These are phyloP conservation scores for Malthinus flaveolus DNA, from an alignment of 2,888 invertebrate genomes.

Conservation along the genomic window DNA sequence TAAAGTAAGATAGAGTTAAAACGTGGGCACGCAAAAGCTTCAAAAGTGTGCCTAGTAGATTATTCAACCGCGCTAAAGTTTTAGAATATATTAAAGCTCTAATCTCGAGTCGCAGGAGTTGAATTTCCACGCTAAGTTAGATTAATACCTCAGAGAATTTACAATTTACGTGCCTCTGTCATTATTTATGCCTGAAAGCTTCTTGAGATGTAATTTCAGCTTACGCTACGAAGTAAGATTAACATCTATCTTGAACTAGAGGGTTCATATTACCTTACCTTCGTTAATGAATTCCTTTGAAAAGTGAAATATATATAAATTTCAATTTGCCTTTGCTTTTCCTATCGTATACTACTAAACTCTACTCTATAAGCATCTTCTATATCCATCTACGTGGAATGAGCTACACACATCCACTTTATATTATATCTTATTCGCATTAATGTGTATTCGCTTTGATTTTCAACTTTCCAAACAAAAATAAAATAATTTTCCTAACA, in stretches of 20 bases:
- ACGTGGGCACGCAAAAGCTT: conserved; percentile 12
- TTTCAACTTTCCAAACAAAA: too few relatives aligned
- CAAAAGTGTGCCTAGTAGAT: conserved; percentile 39
- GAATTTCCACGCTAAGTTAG: conserved; percentile 58
- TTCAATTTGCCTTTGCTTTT: conserved; percentile 23
- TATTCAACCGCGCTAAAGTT: conserved; percentile 53
- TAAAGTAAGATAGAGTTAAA: conserved; percentile 23
- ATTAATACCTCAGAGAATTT: conserved; percentile 57
- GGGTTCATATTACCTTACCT: conserved; percentile 28
- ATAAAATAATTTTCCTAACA: too few relatives aligned
- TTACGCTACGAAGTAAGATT: conserved; percentile 48
- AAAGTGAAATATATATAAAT: conserved; percentile 28
- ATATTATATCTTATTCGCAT: too few relatives aligned
- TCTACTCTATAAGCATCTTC: too few relatives aligned
- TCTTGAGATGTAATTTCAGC: conserved; percentile 55
- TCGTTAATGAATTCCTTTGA: conserved; percentile 29
- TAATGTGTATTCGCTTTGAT: too few relatives aligned
- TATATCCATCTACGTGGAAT: too few relatives aligned
- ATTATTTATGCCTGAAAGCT: conserved; percentile 56
- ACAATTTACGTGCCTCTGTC: conserved; percentile 54
- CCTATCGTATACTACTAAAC: background rate
- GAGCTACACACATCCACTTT: too few relatives aligned
- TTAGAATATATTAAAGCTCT: conserved; percentile 57
- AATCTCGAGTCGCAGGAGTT: conserved; percentile 55
- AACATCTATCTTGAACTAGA: conserved; percentile 37